Evolutionary conservation across 2,113 vertebrate genomes (phyloP), one percentile per base, ranked within the genome.

Genomic region (Oryzias javanicus): DNA sequence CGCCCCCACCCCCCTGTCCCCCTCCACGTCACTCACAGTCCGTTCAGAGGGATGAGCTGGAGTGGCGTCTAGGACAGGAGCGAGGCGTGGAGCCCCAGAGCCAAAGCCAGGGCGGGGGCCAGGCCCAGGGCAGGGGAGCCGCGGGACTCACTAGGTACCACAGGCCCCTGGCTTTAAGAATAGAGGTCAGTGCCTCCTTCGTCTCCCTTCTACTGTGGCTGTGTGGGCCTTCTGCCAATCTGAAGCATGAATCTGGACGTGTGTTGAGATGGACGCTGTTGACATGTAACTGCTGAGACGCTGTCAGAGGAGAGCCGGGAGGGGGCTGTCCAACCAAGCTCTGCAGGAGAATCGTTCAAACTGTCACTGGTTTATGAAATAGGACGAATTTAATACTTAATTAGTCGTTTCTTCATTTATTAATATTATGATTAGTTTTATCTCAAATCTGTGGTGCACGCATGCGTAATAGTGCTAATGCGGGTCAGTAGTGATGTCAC

Each of bases 11-110:
- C 20, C 18, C 54, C n/a, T 19, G 5, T 5, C 16, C 60, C 24
- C 6, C 60, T 63, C 71, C 68, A 69, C 82, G 64, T 77, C 84
- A 86, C 89, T 93, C 92, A 94, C 96, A 99, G 96, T 97, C 92
- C 92, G 93, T 91, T 94, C 93, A 94, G 93, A 96, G 94, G 92
- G 95, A 98, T 90, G 96, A 97, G 93, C 92, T 93, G 92, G 94
- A 96, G 88, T 94, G 95, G 94, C 93, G 93, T 86, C 92, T 92
- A 88, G 91, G 88, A 89, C 94, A 89, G 90, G 94, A 95, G 87
- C 92, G 84, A 84, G 92, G 91, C 88, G 89, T 94, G 55, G 92
- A 97, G 85, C 87, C 70, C 89, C 92, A 93, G 81, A 90, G 84
- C 88, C 92, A 88, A 80, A 89, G 81, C 82, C 92, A 89, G 76